A percentile compares a stretch with the other conserved stretches of the same genome.
Evolutionary conservation across 2,797 vertebrate species (phyloP).

Genomic region (Hozukius guyotensis): DNA sequence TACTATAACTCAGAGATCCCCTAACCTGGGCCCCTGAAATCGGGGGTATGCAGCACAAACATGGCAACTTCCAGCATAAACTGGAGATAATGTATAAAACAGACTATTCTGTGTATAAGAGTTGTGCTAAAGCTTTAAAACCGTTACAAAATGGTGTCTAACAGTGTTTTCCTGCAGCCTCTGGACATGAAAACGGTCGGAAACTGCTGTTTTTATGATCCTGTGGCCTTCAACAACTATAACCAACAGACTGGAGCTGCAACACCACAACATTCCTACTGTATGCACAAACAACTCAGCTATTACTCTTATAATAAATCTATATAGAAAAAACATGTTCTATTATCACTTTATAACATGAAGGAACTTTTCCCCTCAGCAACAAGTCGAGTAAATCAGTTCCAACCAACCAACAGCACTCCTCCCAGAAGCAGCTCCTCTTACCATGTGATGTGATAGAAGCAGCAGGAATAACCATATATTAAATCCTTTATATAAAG

Average conservation of each 20-base stretch:
- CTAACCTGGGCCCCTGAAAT: background rate
- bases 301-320: background rate
- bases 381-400: slow-evolving; percentile 57
- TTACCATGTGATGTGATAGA: slow-evolving; percentile 84
- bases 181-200: slow-evolving; percentile 11
- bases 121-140: background rate
- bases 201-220: slow-evolving; percentile 29
- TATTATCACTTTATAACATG: background rate
- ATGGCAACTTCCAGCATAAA: background rate
- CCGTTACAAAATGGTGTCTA: slow-evolving; percentile 14
- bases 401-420: slow-evolving; percentile 39
- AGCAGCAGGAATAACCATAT: slow-evolving; percentile 6
- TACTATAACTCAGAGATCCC: background rate
- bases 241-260: slow-evolving; percentile 30
- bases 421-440: slow-evolving; percentile 58
- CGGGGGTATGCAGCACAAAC: background rate
- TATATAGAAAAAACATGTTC: background rate
- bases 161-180: slow-evolving; percentile 19
- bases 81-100: background rate
- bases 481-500: too few relatives aligned
- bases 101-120: too few relatives aligned
- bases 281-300: slow-evolving; percentile 37
- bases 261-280: slow-evolving; percentile 68
- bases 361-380: slow-evolving; percentile 29
- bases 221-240: slow-evolving; percentile 57